Conservation (phyloP, 2,888 invertebrate species). For the Campoplex capitator region DNA sequence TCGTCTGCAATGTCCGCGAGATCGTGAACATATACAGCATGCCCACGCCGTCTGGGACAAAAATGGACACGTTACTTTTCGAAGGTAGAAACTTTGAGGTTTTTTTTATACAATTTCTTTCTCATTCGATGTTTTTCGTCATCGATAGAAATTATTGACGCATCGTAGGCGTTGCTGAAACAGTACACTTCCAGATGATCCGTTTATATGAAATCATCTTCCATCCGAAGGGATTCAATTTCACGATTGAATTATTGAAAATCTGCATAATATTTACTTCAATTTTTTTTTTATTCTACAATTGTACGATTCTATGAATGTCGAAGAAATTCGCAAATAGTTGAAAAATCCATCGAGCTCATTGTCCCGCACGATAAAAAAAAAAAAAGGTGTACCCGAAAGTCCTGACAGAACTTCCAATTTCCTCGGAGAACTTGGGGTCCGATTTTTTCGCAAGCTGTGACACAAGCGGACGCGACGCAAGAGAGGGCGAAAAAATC, state of each 20-base stretch:
- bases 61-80: constrained; percentile 59
- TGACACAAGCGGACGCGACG: constrained; percentile 42
- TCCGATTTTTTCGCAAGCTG: constrained; percentile 60
- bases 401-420: constrained; percentile 71
- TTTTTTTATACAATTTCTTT: constrained; percentile 11
- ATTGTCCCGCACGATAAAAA: constrained; percentile 2
- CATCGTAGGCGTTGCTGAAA: no score
- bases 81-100: constrained; percentile 24
- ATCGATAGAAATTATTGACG: not conserved
- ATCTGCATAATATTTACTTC: no score
- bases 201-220: no score
- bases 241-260: no score
- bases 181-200: no score
- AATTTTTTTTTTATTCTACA: no score
- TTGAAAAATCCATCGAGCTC: not conserved
- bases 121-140: not conserved
- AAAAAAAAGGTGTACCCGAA: constrained; percentile 22
- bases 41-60: constrained; percentile 60
- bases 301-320: not conserved
- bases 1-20: constrained; percentile 52
- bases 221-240: no score
- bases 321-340: not conserved
- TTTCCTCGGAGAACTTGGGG: constrained; percentile 67
- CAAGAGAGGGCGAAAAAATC: constrained; percentile 65
- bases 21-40: constrained; percentile 58